Evolutionary conservation across 1,140 invertebrate species (phyloP).

Genomic region (Drosophila parabipectinata): DNA sequence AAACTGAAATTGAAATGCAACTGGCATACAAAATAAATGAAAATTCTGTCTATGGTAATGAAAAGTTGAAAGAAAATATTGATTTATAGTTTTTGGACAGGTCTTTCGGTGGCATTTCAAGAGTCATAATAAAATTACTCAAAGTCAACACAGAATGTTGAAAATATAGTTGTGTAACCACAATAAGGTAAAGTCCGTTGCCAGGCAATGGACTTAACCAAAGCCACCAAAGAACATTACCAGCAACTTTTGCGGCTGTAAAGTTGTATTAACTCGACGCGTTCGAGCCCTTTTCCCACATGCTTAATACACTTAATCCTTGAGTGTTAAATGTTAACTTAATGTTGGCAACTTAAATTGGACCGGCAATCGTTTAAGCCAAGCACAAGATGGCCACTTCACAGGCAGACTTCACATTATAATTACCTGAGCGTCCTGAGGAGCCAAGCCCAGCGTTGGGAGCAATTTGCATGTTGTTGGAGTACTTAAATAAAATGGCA

Average conservation of each 20-base stretch:
- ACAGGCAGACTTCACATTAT: constrained; percentile 30
- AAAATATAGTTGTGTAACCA: constrained; percentile 27
- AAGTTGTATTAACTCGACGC: constrained; percentile 41
- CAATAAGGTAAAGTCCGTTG: constrained; percentile 5
- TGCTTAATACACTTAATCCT: constrained; percentile 30
- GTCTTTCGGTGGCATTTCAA: too few relatives aligned
- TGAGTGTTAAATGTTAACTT: constrained; percentile 40
- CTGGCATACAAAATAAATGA: constrained; percentile 28
- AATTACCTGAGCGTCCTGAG: constrained; percentile 48
- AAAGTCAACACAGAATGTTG: constrained; percentile 35
- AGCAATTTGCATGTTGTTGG: constrained; percentile 59
- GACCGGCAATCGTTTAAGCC: constrained; percentile 27
- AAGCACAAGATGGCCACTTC: constrained; percentile 10
- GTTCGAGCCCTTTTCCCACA: constrained; percentile 11
- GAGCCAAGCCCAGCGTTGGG: background rate
- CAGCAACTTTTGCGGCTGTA: constrained; percentile 17
- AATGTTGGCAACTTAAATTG: constrained; percentile 28
- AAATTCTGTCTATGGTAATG: constrained; percentile 27
- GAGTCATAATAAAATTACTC: constrained; percentile 12
- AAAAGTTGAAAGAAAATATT: constrained; percentile 31
- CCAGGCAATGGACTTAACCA: constrained; percentile 4
- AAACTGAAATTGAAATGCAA: constrained; percentile 35
- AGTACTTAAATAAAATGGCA: constrained; percentile 63
- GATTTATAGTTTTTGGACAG: constrained; percentile 16
- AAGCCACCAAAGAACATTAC: constrained; percentile 11